A percentile compares a stretch with the other conserved stretches of the same genome.
Conservation (phyloP, 2,113 vertebrate species). For the Hippocampus guttulatus region DNA sequence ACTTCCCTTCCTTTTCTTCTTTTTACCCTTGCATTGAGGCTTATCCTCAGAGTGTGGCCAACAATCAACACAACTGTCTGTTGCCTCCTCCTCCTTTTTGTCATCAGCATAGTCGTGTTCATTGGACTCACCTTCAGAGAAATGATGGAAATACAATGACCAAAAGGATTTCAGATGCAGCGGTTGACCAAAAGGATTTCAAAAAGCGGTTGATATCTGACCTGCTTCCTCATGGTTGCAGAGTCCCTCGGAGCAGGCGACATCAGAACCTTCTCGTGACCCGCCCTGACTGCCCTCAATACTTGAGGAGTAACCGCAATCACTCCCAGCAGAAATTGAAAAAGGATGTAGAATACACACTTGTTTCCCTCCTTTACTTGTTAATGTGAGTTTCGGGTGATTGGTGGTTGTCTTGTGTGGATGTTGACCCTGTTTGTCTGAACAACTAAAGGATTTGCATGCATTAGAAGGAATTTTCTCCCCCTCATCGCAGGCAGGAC, state of each 20-base stretch:
- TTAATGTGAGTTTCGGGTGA: neutral
- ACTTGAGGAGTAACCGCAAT: slow-evolving; percentile 95
- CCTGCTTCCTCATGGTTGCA: slow-evolving; percentile 94
- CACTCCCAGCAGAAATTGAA: slow-evolving; percentile 82
- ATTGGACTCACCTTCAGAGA: slow-evolving; percentile 78
- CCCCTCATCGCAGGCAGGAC: slow-evolving; percentile 77
- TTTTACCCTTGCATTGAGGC: slow-evolving; percentile 87
- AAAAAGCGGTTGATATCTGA: slow-evolving; percentile 50
- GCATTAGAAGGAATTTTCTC: slow-evolving; percentile 78
- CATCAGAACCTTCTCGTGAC: slow-evolving; percentile 89
- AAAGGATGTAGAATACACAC: neutral
- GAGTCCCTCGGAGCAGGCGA: slow-evolving; percentile 94
- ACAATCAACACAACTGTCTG: slow-evolving; percentile 88
- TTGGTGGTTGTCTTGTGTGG: neutral
- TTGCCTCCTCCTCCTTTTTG: slow-evolving; percentile 82
- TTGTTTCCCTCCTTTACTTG: neutral
- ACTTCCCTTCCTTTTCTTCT: slow-evolving; percentile 94
- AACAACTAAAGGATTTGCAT: slow-evolving; percentile 82
- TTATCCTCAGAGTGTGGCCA: slow-evolving; percentile 85
- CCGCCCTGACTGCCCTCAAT: slow-evolving; percentile 92
- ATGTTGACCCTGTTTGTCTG: slow-evolving; percentile 81
- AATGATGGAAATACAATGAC: neutral
- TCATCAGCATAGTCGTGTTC: slow-evolving; percentile 82
- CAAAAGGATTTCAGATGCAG: neutral
- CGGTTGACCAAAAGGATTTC: neutral